Evolutionary conservation across 2,113 vertebrate genomes (phyloP).

Genomic region (Sceloporus undulatus): DNA sequence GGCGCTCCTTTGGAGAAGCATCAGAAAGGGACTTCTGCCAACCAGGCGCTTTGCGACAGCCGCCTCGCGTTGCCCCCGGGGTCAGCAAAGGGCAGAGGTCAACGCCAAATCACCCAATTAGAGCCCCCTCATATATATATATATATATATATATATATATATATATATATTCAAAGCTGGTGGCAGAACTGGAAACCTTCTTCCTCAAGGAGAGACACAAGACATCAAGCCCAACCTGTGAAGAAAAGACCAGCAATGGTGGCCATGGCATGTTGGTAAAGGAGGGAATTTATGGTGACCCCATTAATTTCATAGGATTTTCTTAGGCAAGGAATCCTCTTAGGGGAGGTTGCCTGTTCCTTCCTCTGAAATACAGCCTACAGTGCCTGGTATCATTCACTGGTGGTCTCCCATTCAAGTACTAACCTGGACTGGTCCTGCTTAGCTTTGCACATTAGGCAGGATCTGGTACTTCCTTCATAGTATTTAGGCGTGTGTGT

Average conservation of each 20-base stretch:
- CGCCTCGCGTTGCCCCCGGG: too few species aligned
- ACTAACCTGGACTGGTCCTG: too few species aligned
- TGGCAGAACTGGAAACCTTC: slow-evolving; percentile 16
- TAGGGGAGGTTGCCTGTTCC: too few species aligned
- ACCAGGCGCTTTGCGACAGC: neutral
- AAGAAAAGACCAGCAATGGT: slow-evolving; percentile 39
- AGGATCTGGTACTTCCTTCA: too few species aligned
- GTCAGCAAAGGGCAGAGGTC: neutral
- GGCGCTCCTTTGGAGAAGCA: neutral
- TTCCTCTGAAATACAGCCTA: too few species aligned
- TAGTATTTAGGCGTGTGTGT: too few species aligned
- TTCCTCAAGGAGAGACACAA: slow-evolving; percentile 38
- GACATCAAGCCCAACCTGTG: slow-evolving; percentile 26
- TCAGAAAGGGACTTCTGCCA: neutral
- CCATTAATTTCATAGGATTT: too few species aligned
- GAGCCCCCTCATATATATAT: neutral
- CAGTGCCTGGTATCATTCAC: too few species aligned
- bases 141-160: too few species aligned
- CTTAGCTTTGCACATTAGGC: too few species aligned
- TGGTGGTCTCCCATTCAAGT: too few species aligned
- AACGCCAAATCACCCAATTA: neutral
- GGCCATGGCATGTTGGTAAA: slow-evolving; percentile 58
- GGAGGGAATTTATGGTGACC: neutral
- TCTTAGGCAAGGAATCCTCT: too few species aligned
- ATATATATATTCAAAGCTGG: neutral